phyloP scores from a whole-genome alignment of 92 coral and sea anemone species.

The Heteractis magnifica region DNA sequence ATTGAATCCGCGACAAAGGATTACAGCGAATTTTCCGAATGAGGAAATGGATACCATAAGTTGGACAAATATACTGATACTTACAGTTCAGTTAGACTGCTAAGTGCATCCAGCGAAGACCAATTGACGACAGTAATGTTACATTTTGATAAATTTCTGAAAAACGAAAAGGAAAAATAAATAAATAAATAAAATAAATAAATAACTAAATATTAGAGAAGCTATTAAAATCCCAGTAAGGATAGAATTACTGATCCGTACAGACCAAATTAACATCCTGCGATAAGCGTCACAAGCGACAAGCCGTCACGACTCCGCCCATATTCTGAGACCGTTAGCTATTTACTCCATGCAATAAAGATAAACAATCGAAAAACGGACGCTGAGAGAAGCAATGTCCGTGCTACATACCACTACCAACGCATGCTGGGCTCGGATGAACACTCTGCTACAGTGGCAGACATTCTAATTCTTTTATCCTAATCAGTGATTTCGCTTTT shows the following conservation, averaged over 20 bases:
- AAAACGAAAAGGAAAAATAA: not conserved
- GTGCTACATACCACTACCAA: not conserved
- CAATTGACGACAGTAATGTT: constrained; percentile 8
- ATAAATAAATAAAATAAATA: not conserved
- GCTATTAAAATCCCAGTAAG: not conserved
- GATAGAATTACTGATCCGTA: not conserved
- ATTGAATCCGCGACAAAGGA: not conserved
- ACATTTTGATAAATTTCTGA: constrained; percentile 9
- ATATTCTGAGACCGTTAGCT: not conserved
- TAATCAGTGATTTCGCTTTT: too few relatives aligned
- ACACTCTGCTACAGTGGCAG: too few relatives aligned
- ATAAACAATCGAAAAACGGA: not conserved
- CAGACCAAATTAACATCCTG: not conserved
- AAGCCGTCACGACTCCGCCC: not conserved
- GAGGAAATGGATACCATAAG: not conserved
- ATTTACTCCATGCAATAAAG: not conserved
- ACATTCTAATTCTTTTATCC: too few relatives aligned
- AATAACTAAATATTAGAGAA: not conserved
- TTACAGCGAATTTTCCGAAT: not conserved
- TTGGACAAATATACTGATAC: not conserved
- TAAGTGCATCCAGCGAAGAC: constrained; percentile 3
- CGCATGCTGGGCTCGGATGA: too few relatives aligned
- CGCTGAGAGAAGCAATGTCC: not conserved
- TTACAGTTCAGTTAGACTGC: constrained; percentile 7
- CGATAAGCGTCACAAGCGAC: not conserved